Base-by-base conservation (phyloP, 2,888 invertebrate species). In the Ophioninae sp. region DNA sequence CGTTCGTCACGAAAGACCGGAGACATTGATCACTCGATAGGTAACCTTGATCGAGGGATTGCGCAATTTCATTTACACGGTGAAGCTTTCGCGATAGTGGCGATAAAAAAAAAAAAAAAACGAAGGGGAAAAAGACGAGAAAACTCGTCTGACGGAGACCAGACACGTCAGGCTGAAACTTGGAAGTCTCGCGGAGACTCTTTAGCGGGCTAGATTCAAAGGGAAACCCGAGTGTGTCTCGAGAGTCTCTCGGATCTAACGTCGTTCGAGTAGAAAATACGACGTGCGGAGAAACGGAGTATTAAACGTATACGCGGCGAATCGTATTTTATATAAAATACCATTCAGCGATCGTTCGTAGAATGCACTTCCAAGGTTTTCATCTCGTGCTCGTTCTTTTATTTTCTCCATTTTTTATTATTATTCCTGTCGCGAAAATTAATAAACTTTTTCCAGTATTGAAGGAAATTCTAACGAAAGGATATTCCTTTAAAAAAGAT, bases 211-310 rank as follows among this genome's bases (percentile, higher is more conserved):
- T 64, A 78, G 69, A 82, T 78, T 78, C 82, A 78, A 82, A 74
- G 82, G 44, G 83, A 81, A 83, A 83, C 65, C 77, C 59, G 80
- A 83, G 58, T 77, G 65, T 72, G 63, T 20, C 30, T 64, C 10
- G 22, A 17, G 22, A n/a, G 58, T 75, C 80, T 22, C 56, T 63
- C 76, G 65, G 51, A 78, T 79, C 59, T 80, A 81, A 83, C 80
- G 80, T 74, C 69, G 77, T 59, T 80, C 77, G 77, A 77, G 83
- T 80, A 77, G 80, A 83, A 81, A 74, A 81, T 58, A 72, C 77
- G 69, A 80, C 74, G 51, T 68, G 79, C n/a, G 72, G 63, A 78
- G 77, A 64, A 69, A 79, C 64, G 72, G 72, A 39, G 59, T 56
- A 65, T 71, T 20, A 39, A 75, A 56, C 56, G 20, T 67, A 41